Conservation (phyloP, 2,888 invertebrate species). For the Euspilapteryx auroguttella region DNA sequence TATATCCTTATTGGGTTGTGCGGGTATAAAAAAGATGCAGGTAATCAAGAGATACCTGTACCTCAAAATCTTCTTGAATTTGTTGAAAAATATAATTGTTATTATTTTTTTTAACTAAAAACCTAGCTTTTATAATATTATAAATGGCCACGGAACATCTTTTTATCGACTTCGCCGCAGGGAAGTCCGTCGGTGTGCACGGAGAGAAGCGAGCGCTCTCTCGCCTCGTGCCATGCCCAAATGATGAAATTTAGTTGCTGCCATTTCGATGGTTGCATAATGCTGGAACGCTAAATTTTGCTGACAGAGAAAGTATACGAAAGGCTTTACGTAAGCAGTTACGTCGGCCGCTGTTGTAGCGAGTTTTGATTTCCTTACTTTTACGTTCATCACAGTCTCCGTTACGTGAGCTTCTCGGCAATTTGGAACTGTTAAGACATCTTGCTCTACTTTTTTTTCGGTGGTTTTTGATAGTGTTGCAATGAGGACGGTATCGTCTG, state of each 20-base stretch:
- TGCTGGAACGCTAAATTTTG: slow-evolving; percentile 50
- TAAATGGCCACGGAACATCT: too few relatives aligned
- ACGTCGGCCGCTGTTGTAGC: slow-evolving; percentile 40
- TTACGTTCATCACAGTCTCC: slow-evolving; percentile 30
- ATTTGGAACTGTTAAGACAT: slow-evolving; percentile 23
- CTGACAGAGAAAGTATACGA: slow-evolving; percentile 60
- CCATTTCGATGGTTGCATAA: slow-evolving; percentile 45
- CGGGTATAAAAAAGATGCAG: too few relatives aligned
- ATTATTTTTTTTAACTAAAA: too few relatives aligned
- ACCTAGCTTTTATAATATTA: too few relatives aligned
- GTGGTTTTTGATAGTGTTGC: slow-evolving; percentile 1
- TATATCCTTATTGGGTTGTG: too few relatives aligned
- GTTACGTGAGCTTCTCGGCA: slow-evolving; percentile 43
- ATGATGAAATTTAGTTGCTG: slow-evolving; percentile 56
- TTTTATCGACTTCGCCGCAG: too few relatives aligned
- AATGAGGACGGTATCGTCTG: slow-evolving; percentile 1
- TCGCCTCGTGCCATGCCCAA: slow-evolving; percentile 20
- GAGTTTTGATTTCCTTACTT: slow-evolving; percentile 58
- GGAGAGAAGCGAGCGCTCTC: too few relatives aligned
- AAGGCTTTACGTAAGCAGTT: slow-evolving; percentile 49
- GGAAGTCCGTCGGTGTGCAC: too few relatives aligned
- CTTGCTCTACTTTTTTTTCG: slow-evolving; percentile 11
- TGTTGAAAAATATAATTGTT: too few relatives aligned
- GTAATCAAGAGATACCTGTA: too few relatives aligned
- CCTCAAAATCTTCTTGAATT: too few relatives aligned